A percentile compares a stretch with the other conserved stretches of the same genome.
Evolutionary conservation across 2,888 invertebrate species (phyloP).

Genomic region (Trachelus tabidus): DNA sequence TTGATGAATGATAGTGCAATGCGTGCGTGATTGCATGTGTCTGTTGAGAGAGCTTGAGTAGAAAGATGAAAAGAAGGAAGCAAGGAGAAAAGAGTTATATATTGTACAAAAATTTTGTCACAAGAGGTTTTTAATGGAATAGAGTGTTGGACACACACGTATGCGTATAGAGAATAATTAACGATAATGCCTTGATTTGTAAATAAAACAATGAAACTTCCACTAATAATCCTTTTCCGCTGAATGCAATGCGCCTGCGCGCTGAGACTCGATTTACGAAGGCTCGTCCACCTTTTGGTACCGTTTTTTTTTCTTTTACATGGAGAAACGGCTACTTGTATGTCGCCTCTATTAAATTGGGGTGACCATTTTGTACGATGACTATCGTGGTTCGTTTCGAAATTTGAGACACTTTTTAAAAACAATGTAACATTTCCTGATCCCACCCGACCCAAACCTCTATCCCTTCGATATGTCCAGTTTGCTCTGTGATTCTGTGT

Average conservation of each 20-base stretch:
- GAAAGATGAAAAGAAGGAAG: constrained; percentile 6
- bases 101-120: constrained; percentile 44
- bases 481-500: constrained; percentile 65
- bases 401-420: constrained; percentile 14
- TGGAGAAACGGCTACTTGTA: background rate
- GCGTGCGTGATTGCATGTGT: background rate
- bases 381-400: background rate
- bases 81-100: constrained; percentile 26
- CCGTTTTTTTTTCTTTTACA: constrained; percentile 45
- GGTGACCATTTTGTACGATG: constrained; percentile 43
- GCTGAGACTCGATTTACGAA: constrained; percentile 26
- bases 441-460: background rate
- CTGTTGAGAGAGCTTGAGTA: background rate
- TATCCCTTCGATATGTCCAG: constrained; percentile 58
- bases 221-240: constrained; percentile 47
- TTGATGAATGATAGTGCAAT: background rate
- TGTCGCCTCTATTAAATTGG: background rate
- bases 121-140: constrained; percentile 40
- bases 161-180: constrained; percentile 33
- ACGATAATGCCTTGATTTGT: constrained; percentile 65
- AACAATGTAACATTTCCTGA: constrained; percentile 51
- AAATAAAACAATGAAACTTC: constrained; percentile 61
- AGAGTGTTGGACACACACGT: constrained; percentile 40
- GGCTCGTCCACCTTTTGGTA: constrained; percentile 39
- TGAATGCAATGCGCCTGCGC: constrained; percentile 30